These are phyloP conservation scores for Hirudinaria manillensis DNA, from an alignment of 2,888 invertebrate genomes.

Conservation along the genomic window DNA sequence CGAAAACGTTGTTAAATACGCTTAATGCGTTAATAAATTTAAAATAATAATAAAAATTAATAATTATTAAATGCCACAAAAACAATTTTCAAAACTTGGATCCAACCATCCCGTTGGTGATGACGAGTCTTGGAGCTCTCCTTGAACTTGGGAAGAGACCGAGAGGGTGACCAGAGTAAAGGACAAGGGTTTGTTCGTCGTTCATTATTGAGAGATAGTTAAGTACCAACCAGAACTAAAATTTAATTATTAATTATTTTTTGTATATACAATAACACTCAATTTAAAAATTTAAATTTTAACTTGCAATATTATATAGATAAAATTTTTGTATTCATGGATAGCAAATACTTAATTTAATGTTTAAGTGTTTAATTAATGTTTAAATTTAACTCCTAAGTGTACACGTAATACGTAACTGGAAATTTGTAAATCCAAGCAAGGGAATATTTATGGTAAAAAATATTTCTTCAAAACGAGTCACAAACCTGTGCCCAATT, in stretches of 20 bases:
- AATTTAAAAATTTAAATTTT: slow-evolving; percentile 1
- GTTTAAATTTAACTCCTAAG: too few species aligned
- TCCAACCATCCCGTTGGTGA: slow-evolving; percentile 63
- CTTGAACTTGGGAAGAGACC: slow-evolving; percentile 60
- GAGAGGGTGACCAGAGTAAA: slow-evolving; percentile 63
- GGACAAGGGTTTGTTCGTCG: slow-evolving; percentile 58
- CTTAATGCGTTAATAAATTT: too few species aligned
- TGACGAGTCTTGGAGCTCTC: slow-evolving; percentile 58
- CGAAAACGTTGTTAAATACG: too few species aligned
- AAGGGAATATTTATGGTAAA: too few species aligned
- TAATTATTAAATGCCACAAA: too few species aligned
- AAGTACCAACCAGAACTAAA: slow-evolving; percentile 60
- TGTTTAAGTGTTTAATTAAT: too few species aligned
- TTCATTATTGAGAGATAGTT: slow-evolving; percentile 59
- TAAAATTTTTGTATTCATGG: neutral
- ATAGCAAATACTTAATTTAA: too few species aligned
- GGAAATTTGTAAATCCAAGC: too few species aligned
- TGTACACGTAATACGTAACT: too few species aligned
- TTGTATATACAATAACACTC: neutral
- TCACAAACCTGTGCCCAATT: slow-evolving; percentile 61
- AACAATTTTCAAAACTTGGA: too few species aligned
- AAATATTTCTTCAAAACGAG: neutral
- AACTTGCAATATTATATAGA: neutral
- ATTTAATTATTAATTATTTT: slow-evolving; percentile 4
- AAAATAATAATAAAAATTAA: too few species aligned